A percentile compares a stretch with the other conserved stretches of the same genome.
These are phyloP conservation scores for Sepioteuthis lessoniana DNA, from an alignment of 2,888 invertebrate genomes.

Conservation along the genomic window DNA sequence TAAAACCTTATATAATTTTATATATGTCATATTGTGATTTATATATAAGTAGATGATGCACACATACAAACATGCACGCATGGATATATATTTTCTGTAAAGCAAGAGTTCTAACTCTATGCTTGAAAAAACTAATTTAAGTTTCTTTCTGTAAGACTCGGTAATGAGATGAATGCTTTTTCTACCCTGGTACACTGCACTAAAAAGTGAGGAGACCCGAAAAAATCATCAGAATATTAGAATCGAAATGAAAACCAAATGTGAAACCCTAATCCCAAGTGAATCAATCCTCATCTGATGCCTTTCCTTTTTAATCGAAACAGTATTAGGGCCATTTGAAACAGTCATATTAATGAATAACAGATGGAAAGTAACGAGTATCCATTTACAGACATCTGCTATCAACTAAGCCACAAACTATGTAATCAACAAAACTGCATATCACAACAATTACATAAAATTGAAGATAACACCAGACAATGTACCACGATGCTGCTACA, in stretches of 20 bases:
- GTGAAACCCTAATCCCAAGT: background rate
- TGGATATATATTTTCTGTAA: too few relatives aligned
- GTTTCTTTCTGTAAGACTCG: too few relatives aligned
- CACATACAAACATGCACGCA: too few relatives aligned
- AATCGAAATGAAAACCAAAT: background rate
- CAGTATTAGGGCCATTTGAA: constrained; percentile 21
- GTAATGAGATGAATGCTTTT: background rate
- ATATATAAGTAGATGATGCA: too few relatives aligned
- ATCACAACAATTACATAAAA: background rate
- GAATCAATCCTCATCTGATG: background rate
- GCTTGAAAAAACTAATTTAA: too few relatives aligned
- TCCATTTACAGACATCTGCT: background rate
- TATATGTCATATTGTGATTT: too few relatives aligned
- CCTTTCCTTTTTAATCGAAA: constrained; percentile 9
- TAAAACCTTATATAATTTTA: too few relatives aligned
- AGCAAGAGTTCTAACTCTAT: too few relatives aligned
- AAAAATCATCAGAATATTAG: background rate
- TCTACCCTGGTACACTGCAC: background rate
- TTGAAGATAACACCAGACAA: background rate
- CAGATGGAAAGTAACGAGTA: background rate
- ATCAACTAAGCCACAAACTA: background rate
- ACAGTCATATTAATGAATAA: background rate
- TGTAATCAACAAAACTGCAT: background rate
- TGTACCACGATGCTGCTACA: background rate
- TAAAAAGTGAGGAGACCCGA: background rate